Conservation (phyloP, 2,797 vertebrate genomes). For the Tympanoctomys barrerae region DNA sequence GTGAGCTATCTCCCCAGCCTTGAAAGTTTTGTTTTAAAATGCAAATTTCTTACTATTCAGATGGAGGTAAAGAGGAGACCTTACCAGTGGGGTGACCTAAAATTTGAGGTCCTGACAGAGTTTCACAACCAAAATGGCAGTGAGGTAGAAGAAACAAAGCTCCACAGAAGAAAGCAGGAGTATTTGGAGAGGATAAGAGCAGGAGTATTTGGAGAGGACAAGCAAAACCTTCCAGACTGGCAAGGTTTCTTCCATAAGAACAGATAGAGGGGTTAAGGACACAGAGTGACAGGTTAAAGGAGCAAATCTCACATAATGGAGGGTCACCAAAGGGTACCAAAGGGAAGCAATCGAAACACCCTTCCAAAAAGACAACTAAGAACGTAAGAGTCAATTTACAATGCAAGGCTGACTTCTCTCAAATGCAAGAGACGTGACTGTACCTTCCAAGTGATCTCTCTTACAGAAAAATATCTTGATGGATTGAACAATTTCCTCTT, state of each 20-base stretch:
- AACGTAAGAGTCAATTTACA: background rate
- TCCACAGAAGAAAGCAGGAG: background rate
- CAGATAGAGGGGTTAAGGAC: background rate
- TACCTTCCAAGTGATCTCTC: background rate
- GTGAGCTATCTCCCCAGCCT: too few species aligned
- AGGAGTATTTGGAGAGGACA: background rate
- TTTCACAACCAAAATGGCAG: background rate
- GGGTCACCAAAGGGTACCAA: background rate
- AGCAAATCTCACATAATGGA: background rate
- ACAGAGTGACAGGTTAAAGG: accelerated
- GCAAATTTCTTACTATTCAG: background rate
- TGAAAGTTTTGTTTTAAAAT: background rate
- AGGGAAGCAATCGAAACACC: background rate
- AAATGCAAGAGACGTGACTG: background rate
- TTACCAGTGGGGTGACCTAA: background rate
- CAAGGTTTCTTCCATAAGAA: background rate
- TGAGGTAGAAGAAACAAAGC: too few species aligned
- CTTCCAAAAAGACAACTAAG: background rate
- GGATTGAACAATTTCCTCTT: slow-evolving; percentile 43
- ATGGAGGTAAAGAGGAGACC: background rate
- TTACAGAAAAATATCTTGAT: slow-evolving; percentile 9
- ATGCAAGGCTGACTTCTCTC: background rate
- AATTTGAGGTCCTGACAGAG: background rate
- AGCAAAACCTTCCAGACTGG: too few species aligned
- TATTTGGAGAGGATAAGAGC: too few species aligned